These are phyloP conservation scores for Pachyseris speciosa DNA, from an alignment of 64 coral and sea anemone species.

Conservation along the genomic window DNA sequence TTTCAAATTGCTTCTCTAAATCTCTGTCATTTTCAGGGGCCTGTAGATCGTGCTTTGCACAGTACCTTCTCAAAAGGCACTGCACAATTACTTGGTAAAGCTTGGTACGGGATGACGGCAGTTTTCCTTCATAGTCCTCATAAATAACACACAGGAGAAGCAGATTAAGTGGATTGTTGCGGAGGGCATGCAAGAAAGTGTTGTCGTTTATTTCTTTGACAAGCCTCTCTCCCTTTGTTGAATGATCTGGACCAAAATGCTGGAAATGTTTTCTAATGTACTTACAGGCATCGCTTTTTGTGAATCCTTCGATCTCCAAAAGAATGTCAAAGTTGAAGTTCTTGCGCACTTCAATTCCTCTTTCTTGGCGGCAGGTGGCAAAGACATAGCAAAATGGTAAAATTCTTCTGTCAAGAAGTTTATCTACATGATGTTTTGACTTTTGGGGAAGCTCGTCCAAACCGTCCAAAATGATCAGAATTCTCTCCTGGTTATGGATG, in stretches of 20 bases:
- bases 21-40: background rate
- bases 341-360: conserved; percentile 7
- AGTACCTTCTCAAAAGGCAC: background rate
- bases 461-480: too few relatives aligned
- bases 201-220: background rate
- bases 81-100: conserved; percentile 27
- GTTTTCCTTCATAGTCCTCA: conserved; percentile 38
- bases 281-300: background rate
- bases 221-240: conserved; percentile 1
- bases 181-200: background rate
- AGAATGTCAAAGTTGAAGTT: background rate
- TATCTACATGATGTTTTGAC: background rate
- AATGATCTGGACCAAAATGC: background rate
- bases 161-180: conserved; percentile 15
- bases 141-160: conserved; percentile 49
- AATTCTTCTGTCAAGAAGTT: background rate
- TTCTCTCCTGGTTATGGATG: conserved; percentile 8
- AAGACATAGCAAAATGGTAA: conserved; percentile 5
- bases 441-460: background rate
- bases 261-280: background rate
- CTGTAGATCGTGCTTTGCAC: background rate
- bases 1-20: background rate
- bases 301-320: conserved; percentile 31
- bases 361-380: conserved; percentile 21
- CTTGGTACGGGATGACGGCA: conserved; percentile 16